phyloP scores from a whole-genome alignment of 2,797 vertebrate species.

The Rhabdomys pumilio region DNA sequence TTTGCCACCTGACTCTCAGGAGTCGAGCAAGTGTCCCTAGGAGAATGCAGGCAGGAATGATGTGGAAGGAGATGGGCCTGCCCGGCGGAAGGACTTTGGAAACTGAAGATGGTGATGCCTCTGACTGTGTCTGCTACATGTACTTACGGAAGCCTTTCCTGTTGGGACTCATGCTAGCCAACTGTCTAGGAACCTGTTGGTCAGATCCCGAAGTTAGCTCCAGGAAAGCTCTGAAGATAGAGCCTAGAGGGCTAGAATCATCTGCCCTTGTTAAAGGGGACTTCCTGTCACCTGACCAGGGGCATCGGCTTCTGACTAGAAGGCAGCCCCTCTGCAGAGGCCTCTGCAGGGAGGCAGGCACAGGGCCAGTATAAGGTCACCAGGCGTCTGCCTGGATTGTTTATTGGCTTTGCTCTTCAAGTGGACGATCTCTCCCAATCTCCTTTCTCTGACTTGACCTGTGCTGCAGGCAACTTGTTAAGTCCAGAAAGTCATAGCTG shows the following conservation, averaged over 20 bases:
- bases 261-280: conserved; percentile 51
- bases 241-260: conserved; percentile 75
- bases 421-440: not conserved
- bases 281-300: not conserved
- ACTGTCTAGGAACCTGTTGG: conserved; percentile 68
- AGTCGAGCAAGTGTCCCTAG: not conserved
- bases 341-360: not conserved
- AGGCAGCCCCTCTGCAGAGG: not conserved
- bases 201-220: conserved; percentile 62
- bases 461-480: not conserved
- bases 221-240: conserved; percentile 26
- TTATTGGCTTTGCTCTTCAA: not conserved
- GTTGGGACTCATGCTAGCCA: not conserved
- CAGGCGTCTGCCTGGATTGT: not conserved
- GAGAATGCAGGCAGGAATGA: not conserved
- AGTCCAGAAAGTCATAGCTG: not conserved
- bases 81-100: not conserved
- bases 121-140: not conserved
- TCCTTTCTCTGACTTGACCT: not conserved
- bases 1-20: not conserved
- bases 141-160: not conserved
- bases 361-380: not conserved
- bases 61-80: not conserved
- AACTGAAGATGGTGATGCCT: accelerated
- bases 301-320: not conserved